Evolutionary conservation across 2,113 vertebrate species (phyloP), one percentile per base, ranked within the genome.

Genomic region (Takifugu bimaculatus): DNA sequence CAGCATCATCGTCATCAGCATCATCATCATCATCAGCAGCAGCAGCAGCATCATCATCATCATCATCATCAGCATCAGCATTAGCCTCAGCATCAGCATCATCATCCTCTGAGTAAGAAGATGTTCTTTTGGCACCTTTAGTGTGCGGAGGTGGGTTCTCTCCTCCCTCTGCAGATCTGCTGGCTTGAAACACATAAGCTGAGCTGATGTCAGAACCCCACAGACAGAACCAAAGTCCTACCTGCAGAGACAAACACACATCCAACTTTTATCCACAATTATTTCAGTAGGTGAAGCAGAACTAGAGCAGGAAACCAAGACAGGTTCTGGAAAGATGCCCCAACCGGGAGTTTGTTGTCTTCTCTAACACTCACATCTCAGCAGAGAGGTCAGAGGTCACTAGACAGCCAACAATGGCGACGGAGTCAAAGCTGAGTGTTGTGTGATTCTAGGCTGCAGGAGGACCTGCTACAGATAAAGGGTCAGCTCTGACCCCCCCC

Each of bases 151-250:
- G 27, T 0, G 89, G 87, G 54, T 72, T 87, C 63, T 94, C 95
- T 7, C 93, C 94, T 69, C 90, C 94, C 53, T 93, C 94, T 65
- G 87, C 87, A 3, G 93, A 89, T 63, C 94, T 87, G 62, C 85
- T 93, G 60, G 66, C 96, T 87, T 90, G 82, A 87, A 85, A 91
- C 59, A 95, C 91, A 84, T 95, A 94, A 78, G 93, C 95, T 79
- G 89, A 87, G 87, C 91, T 93, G 84, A 94, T 84, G 60, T 91
- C 90, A 65, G 89, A 53, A 60, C 91, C 88, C 62, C 91, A 77
- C 58, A 93, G 88, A 81, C 93, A 89, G 57, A 95, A 80, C 67
- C 91, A 80, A 58, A 91, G 86, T 77, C 93, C 82, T 50, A 94
- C 90, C 96, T 98, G 88, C 39, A 45, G 45, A 61, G 29, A 65